A percentile compares a stretch with the other conserved stretches of the same genome.
These are phyloP conservation scores for Silvanus unidentatus DNA, from an alignment of 2,888 invertebrate genomes.

Conservation along the genomic window DNA sequence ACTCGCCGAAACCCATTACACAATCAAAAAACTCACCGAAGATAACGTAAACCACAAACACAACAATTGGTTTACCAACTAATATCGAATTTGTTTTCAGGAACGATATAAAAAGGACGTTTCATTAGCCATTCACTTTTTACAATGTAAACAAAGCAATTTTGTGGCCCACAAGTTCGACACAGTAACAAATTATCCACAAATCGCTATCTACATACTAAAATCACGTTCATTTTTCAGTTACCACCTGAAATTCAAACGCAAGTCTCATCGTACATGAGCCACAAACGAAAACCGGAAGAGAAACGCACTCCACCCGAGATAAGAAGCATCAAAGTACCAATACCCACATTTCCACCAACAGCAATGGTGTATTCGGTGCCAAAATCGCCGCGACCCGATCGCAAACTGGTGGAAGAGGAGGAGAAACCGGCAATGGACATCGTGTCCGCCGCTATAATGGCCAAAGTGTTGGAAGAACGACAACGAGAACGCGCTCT, in stretches of 20 bases:
- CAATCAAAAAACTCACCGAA: constrained; percentile 73
- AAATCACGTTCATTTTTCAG: constrained; percentile 52
- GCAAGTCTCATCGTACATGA: constrained; percentile 74
- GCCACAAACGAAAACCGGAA: constrained; percentile 55
- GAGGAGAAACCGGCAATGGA: constrained; percentile 61
- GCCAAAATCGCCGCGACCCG: constrained; percentile 43
- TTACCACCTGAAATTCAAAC: constrained; percentile 87
- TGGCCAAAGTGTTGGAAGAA: constrained; percentile 88
- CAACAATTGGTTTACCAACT: constrained; percentile 7
- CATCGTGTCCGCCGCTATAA: constrained; percentile 78
- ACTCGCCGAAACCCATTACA: constrained; percentile 78
- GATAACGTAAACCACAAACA: constrained; percentile 77
- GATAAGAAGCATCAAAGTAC: constrained; percentile 63
- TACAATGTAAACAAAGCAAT: constrained; percentile 92
- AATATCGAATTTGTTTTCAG: constrained; percentile 53
- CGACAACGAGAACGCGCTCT: constrained; percentile 72
- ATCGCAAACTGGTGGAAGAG: constrained; percentile 47
- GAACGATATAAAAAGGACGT: constrained; percentile 92
- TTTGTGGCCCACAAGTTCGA: constrained; percentile 89
- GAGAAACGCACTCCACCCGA: constrained; percentile 44
- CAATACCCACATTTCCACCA: constrained; percentile 75
- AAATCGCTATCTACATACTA: background rate
- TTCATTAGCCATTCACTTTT: constrained; percentile 84
- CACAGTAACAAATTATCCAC: constrained; percentile 55
- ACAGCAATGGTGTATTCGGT: constrained; percentile 75